Conservation (phyloP, 2,113 vertebrate species). For the Cisticola juncidis region DNA sequence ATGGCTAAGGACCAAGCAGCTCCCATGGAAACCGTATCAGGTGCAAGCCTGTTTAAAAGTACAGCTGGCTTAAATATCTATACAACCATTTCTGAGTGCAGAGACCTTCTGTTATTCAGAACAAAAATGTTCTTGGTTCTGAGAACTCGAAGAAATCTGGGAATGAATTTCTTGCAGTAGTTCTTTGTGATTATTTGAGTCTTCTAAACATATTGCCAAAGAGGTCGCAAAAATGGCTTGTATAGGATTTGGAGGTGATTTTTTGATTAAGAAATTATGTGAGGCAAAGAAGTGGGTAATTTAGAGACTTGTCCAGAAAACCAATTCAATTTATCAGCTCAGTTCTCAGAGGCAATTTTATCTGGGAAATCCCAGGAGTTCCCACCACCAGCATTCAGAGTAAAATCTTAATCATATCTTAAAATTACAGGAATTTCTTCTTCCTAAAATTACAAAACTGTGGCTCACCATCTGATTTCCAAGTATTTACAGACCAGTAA, state of each 20-base stretch:
- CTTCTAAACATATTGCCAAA: neutral
- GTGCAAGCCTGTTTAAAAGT: neutral
- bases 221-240: neutral
- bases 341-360: neutral
- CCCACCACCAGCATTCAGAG: neutral
- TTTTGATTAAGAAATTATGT: neutral
- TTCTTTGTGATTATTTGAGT: neutral
- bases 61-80: neutral
- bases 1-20: constrained; percentile 30
- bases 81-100: neutral
- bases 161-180: neutral
- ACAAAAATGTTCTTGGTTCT: neutral
- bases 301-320: neutral
- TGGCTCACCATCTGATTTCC: neutral
- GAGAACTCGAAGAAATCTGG: neutral
- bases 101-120: neutral
- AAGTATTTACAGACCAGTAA: neutral
- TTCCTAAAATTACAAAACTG: neutral
- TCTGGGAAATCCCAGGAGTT: neutral
- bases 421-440: neutral
- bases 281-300: neutral
- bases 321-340: neutral
- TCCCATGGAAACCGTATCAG: constrained; percentile 34
- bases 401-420: neutral
- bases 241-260: neutral